Evolutionary conservation across 2,797 vertebrate species (phyloP).

Genomic region (Sebastes umbrosus): DNA sequence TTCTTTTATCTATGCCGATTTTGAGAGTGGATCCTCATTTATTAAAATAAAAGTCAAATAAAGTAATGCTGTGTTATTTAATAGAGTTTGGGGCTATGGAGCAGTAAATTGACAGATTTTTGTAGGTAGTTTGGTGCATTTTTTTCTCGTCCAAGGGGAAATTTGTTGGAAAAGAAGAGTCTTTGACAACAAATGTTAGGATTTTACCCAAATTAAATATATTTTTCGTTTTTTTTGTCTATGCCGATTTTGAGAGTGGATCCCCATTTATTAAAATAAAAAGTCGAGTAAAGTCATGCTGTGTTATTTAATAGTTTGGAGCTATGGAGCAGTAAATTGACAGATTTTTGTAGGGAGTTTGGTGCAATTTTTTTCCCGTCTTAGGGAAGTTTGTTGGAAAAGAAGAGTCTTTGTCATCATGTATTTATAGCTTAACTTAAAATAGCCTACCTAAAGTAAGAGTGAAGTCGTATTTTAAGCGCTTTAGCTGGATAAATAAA

Average conservation of each 20-base stretch:
- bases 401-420: not conserved
- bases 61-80: fast-evolving
- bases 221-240: fast-evolving
- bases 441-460: not conserved
- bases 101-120: not conserved
- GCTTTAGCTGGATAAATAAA: not conserved
- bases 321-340: not conserved
- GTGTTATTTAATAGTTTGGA: not conserved
- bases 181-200: not conserved
- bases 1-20: not conserved
- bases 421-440: not conserved
- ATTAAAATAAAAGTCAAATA: fast-evolving
- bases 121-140: not conserved
- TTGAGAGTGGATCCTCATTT: not conserved
- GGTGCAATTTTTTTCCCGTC: not conserved
- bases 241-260: conserved; percentile 9
- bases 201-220: not conserved
- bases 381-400: not conserved
- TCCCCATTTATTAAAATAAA: fast-evolving
- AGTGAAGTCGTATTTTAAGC: fast-evolving
- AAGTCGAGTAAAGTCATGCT: fast-evolving
- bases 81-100: fast-evolving
- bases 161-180: not conserved
- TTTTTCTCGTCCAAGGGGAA: not conserved
- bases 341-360: not conserved